Evolutionary conservation across 2,797 vertebrate genomes (phyloP).

Genomic region (Miichthys miiuy): DNA sequence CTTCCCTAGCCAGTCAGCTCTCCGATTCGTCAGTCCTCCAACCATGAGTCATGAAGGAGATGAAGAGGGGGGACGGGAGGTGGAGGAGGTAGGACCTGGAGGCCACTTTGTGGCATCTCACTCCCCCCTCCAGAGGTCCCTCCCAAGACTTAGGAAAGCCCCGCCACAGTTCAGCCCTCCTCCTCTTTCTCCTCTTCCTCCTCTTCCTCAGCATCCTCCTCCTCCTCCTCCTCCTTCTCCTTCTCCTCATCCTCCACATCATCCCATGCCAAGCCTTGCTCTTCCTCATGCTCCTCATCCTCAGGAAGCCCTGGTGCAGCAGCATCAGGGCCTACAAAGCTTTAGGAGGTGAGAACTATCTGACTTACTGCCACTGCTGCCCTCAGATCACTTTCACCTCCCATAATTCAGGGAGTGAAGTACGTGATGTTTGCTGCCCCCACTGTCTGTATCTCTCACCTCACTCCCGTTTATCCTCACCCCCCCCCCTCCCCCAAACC

Average conservation of each 20-base stretch:
- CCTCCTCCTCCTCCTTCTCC: slow-evolving; percentile 56
- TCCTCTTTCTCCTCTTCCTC: slow-evolving; percentile 65
- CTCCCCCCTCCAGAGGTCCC: slow-evolving; percentile 91
- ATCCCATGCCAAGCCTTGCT: slow-evolving; percentile 71
- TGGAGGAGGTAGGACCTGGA: slow-evolving; percentile 66
- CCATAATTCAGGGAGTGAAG: slow-evolving; percentile 7
- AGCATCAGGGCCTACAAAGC: slow-evolving; percentile 66
- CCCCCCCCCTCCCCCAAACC: background rate
- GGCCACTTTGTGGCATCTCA: slow-evolving; percentile 81
- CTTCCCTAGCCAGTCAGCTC: slow-evolving; percentile 70
- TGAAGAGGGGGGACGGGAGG: slow-evolving; percentile 64
- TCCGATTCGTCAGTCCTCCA: slow-evolving; percentile 64
- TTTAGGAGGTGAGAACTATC: slow-evolving; percentile 74
- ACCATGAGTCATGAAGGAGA: slow-evolving; percentile 51
- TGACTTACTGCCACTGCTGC: slow-evolving; percentile 46
- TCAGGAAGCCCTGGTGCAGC: slow-evolving; percentile 65
- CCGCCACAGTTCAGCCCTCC: slow-evolving; percentile 83
- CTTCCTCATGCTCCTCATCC: slow-evolving; percentile 74
- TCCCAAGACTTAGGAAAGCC: slow-evolving; percentile 88
- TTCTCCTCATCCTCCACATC: slow-evolving; percentile 69
- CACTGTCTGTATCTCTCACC: slow-evolving; percentile 4
- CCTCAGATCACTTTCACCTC: slow-evolving; percentile 36
- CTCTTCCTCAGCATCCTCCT: slow-evolving; percentile 62
- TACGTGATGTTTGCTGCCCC: slow-evolving; percentile 40
- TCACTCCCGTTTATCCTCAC: slow-evolving; percentile 23